Base-by-base conservation (phyloP, 2,888 invertebrate species). In the Orthosia incerta region DNA sequence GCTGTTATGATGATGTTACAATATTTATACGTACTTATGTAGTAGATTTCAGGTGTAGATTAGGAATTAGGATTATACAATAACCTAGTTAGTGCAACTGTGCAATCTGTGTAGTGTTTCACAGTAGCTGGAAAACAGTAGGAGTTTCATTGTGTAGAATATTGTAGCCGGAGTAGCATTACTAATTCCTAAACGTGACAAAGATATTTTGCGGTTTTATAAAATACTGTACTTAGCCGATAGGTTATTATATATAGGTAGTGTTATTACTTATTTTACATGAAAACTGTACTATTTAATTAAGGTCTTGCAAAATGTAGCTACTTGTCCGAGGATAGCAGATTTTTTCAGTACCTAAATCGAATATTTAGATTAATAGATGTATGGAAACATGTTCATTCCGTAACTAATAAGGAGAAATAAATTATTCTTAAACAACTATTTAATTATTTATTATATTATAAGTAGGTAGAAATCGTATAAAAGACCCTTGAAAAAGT, bases 401-500 rank as follows among this genome's bases (percentile, higher is more conserved):
- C 12, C 18, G 18, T 53, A 50, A 61, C 12, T 26, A 39, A 4
- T 63, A 53, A 50, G 15, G 16, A 53, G 9, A 82, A 66, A 62
- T 0, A 5, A 50, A 46, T 15, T n/a, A 39, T 20, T 68, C n/a
- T 72, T 67, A 16, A 39, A 31, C 12, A 72, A 50, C 62, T 83
- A 68, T 74, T 70, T 79, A 68, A 70, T 70, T 71, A 67, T 69
- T 66, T 55, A 73, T 77, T 51, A 31, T 64, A 64, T 51, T 73
- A 50, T 56, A 71, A 72, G 61, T 84, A 86, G 62, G 74, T 83
- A 86, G 71, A 79, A 85, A 76, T 79, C 66, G 69, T 85, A 82
- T 53, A 80, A 84, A 86, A 82, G 71, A 80, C 79, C 79, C 63
- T 80, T 73, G 85, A 79, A 82, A 76, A 82, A 85, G 72, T 80